These are phyloP conservation scores for Styela clava DNA, from an alignment of 23 tunicate genomes.

Conservation along the genomic window DNA sequence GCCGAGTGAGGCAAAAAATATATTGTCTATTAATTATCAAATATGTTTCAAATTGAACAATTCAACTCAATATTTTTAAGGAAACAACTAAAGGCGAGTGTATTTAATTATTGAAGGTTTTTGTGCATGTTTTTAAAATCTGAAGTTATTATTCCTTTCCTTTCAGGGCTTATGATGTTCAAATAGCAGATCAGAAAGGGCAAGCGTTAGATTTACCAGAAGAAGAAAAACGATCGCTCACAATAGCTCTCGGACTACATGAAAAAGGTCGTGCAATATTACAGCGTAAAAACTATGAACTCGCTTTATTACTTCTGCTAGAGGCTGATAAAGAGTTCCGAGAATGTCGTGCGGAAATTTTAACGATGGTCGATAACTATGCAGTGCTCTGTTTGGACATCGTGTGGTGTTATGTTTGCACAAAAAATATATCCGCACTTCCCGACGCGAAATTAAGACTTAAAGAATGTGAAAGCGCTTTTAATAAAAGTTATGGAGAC, in stretches of 20 bases:
- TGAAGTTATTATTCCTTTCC: too few species aligned
- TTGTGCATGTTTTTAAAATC: too few species aligned
- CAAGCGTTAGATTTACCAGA: constrained; percentile 62
- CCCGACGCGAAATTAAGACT: constrained; percentile 56
- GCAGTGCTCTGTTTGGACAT: constrained; percentile 82
- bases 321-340: constrained; percentile 77
- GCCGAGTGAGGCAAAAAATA: too few species aligned
- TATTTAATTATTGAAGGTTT: too few species aligned
- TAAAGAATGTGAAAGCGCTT: constrained; percentile 50
- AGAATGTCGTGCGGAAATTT: constrained; percentile 56
- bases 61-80: too few species aligned
- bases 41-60: too few species aligned
- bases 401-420: constrained; percentile 71
- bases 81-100: too few species aligned
- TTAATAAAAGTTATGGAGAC: constrained; percentile 70
- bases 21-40: too few species aligned
- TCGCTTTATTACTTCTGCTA: constrained; percentile 62
- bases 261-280: constrained; percentile 61
- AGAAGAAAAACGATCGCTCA: constrained; percentile 60
- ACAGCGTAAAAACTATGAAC: constrained; percentile 50
- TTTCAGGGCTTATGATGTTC: constrained; percentile 35
- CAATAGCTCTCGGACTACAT: constrained; percentile 65
- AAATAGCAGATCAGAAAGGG: constrained; percentile 74
- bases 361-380: constrained; percentile 78
- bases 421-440: constrained; percentile 65